These are phyloP conservation scores for Panopea generosa DNA, from an alignment of 2,888 invertebrate species.

Conservation along the genomic window DNA sequence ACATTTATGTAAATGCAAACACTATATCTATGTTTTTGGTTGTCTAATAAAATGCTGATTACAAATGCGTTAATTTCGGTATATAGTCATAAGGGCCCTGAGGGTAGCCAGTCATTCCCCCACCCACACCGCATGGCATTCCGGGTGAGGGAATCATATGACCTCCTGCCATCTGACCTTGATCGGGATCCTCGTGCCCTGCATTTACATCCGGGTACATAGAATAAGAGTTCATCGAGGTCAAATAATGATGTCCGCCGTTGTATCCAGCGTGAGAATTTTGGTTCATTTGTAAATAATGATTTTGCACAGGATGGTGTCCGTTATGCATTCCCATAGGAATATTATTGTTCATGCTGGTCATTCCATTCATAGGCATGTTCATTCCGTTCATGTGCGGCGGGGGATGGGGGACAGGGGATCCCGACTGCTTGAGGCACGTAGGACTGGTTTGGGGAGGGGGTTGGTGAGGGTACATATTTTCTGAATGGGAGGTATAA, in stretches of 20 bases:
- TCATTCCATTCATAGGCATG: slow-evolving; percentile 47
- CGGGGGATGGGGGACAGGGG: slow-evolving; percentile 61
- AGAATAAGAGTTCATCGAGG: slow-evolving; percentile 67
- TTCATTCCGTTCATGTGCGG: slow-evolving; percentile 51
- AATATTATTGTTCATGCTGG: slow-evolving; percentile 59
- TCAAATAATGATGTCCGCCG: slow-evolving; percentile 59
- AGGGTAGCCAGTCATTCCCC: slow-evolving; percentile 70
- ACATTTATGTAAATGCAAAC: no score
- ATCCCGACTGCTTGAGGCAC: slow-evolving; percentile 60
- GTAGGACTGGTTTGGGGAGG: slow-evolving; percentile 57
- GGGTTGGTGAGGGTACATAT: slow-evolving; percentile 54
- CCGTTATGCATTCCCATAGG: slow-evolving; percentile 64
- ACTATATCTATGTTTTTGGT: no score
- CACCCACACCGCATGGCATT: slow-evolving; percentile 74
- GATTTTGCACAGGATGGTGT: slow-evolving; percentile 52
- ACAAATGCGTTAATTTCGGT: slow-evolving; percentile 81
- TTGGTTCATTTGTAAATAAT: slow-evolving; percentile 62
- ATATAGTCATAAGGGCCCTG: slow-evolving; percentile 79
- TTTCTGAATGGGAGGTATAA: slow-evolving; percentile 47
- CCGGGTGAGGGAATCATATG: slow-evolving; percentile 68
- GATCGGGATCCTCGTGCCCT: slow-evolving; percentile 65
- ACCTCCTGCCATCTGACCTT: slow-evolving; percentile 66
- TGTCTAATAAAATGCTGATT: no score
- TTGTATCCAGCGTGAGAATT: slow-evolving; percentile 41
- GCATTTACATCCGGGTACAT: slow-evolving; percentile 70